A percentile compares a stretch with the other conserved stretches of the same genome.
These are phyloP conservation scores for Drosophila takahashii DNA, from an alignment of 1,140 invertebrate genomes.

Conservation along the genomic window DNA sequence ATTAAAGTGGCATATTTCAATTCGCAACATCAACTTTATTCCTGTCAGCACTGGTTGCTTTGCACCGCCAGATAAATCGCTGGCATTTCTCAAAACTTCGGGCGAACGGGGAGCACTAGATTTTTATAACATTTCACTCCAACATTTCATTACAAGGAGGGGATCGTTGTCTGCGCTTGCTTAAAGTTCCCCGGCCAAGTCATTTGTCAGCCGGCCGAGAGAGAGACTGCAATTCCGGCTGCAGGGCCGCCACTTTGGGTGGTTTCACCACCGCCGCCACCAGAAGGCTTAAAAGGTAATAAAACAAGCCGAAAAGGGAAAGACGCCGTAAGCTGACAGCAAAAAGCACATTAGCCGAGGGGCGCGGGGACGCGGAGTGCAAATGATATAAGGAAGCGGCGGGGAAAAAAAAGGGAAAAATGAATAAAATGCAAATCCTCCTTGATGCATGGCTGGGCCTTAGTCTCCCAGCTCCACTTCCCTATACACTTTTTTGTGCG, in stretches of 20 bases:
- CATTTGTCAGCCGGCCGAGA: constrained; percentile 63
- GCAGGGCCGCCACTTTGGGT: constrained; percentile 22
- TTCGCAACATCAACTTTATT: constrained; percentile 44
- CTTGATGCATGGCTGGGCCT: constrained; percentile 67
- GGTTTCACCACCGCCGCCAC: constrained; percentile 39
- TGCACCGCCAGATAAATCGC: constrained; percentile 39
- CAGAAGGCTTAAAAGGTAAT: constrained; percentile 80
- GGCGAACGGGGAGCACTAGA: constrained; percentile 43
- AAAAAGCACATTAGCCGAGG: constrained; percentile 75
- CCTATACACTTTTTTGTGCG: constrained; percentile 3
- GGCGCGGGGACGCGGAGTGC: constrained; percentile 13
- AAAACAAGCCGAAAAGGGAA: constrained; percentile 74
- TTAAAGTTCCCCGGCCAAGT: constrained; percentile 45
- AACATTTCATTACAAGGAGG: constrained; percentile 45
- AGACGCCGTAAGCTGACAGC: constrained; percentile 74
- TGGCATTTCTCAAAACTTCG: constrained; percentile 46
- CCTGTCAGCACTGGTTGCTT: constrained; percentile 45
- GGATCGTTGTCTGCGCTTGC: constrained; percentile 30
- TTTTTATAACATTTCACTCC: constrained; percentile 45
- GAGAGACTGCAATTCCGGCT: constrained; percentile 58
- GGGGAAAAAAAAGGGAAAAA: constrained; percentile 22
- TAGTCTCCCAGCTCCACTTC: constrained; percentile 12
- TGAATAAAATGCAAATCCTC: constrained; percentile 65
- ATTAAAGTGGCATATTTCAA: constrained; percentile 49
- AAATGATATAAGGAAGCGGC: constrained; percentile 19